Evolutionary conservation across 2,888 invertebrate genomes (phyloP), one percentile per base, ranked within the genome.

Genomic region (Caenorhabditis sp.): DNA sequence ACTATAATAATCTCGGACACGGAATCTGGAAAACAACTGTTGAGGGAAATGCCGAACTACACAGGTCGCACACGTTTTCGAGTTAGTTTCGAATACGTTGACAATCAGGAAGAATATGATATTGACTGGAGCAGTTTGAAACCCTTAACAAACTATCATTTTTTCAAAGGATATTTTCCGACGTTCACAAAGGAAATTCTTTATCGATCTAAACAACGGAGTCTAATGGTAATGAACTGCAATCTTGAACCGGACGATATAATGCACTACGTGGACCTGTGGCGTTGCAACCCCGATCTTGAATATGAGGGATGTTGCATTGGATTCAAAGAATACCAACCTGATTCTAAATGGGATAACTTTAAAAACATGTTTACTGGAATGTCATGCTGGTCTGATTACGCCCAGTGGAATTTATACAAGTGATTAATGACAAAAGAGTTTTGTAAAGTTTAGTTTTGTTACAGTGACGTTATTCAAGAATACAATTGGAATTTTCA

Each of bases 91-190:
- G 47, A 47, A 18, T 47, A 47, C 18, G 47, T 47, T 6, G 47
- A 47, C 20, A 47, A 47, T 9, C 47, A 18, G 4, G 47, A 47
- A 20, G 47, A 47, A 3, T 47, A 47, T 18, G 2, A n/a, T 9
- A 18, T 47, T 1, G 18, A 18, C 18, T 47, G 47, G 47, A 20
- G 18, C 2, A 1, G 3, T 5, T 18, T n/a, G 5, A 47, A 47
- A 18, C 2, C 24, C 5, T 9, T 55, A 8, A 18, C 55, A 1
- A 26, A 15, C n/a, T n/a, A 28, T 4, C 55, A 55, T 13, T 28
- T 55, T 13, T 26, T 55, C 28, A 55, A 55, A 55, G 55, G 55
- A 26, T 55, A 55, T 8, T 55, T 55, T n/a, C 55, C 55, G 2
- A 55, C 28, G 5, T 55, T 55, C n/a, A 55, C 55, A 6, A 55